Base-by-base conservation (phyloP, 2,113 vertebrate genomes). In the Scopus umbretta region DNA sequence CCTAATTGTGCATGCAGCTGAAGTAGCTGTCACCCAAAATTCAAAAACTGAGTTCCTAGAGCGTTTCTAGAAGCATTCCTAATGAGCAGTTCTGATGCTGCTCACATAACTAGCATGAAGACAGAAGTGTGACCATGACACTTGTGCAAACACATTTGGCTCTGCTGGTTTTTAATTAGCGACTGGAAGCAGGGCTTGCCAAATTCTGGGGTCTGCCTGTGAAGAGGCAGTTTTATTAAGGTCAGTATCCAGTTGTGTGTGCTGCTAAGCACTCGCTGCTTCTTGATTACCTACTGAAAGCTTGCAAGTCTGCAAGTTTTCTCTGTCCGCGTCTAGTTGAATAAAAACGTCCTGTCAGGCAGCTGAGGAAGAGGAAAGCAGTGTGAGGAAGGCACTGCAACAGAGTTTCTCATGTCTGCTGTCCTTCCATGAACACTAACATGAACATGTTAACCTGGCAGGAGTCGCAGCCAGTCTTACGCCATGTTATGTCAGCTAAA, bases 41-140 rank as follows among this genome's bases (percentile, higher is more conserved):
- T 66, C 18, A 84, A 81, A 75, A 50, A 4, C 22, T 29, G 30
- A 2, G 13, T 5, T 94, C 45, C 75, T 18, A 30, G 34, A 20
- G 42, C 75, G 20, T 38, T 86, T 72, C 1, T 62, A 53, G 75
- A 17, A 73, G 66, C 45, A 11, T 45, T 84, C 29, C 50, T 83
- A 52, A 58, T 4, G 21, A 81, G 94, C 45, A 45, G 42, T 29
- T 86, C 47, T 47, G 72, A 95, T 92, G 91, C 80, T 47, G 91
- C 14, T 80, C 88, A 80, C 75, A 58, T 42, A 58, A 59, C 8
- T 7, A 59, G 55, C 72, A 3, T 11, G 83, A 90, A 62, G 94
- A 59, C 89, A 89, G 80, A 71, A 96, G 90, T 72, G 80, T 79
- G 94, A 36, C 90, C 56, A 38, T 15, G 78, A 42, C 65, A 53